Evolutionary conservation across 2,797 vertebrate species (phyloP).

Genomic region (Molossus alvarezi): DNA sequence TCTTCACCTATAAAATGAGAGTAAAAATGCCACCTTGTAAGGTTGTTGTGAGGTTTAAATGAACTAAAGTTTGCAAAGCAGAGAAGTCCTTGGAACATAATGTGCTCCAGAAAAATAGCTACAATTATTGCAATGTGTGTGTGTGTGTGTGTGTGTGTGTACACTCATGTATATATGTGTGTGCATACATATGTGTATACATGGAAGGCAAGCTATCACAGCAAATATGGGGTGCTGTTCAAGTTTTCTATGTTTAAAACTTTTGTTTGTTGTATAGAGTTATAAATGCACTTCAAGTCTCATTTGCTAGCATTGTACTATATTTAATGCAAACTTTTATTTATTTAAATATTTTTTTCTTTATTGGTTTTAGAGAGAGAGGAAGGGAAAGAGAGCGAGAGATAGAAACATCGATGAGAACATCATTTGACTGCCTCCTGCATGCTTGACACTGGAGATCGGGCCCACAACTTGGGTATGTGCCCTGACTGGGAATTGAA

Average conservation of each 20-base stretch:
- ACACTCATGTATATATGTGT: neutral
- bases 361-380: too few species aligned
- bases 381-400: too few species aligned
- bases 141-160: neutral
- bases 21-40: neutral
- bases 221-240: neutral
- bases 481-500: too few species aligned
- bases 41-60: neutral
- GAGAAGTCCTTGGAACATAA: neutral
- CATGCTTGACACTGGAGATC: too few species aligned
- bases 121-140: neutral
- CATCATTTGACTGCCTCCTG: too few species aligned
- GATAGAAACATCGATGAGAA: too few species aligned
- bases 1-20: slow-evolving; percentile 14
- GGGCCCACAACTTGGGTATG: too few species aligned
- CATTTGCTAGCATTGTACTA: neutral
- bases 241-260: neutral
- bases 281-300: neutral
- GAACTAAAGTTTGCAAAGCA: neutral
- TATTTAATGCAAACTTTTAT: neutral
- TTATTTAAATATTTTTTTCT: too few species aligned
- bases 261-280: slow-evolving; percentile 26
- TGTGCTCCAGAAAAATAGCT: neutral
- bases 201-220: neutral
- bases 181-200: neutral